Evolutionary conservation across 2,113 vertebrate genomes (phyloP).

Genomic region (Corynorhinus townsendii): DNA sequence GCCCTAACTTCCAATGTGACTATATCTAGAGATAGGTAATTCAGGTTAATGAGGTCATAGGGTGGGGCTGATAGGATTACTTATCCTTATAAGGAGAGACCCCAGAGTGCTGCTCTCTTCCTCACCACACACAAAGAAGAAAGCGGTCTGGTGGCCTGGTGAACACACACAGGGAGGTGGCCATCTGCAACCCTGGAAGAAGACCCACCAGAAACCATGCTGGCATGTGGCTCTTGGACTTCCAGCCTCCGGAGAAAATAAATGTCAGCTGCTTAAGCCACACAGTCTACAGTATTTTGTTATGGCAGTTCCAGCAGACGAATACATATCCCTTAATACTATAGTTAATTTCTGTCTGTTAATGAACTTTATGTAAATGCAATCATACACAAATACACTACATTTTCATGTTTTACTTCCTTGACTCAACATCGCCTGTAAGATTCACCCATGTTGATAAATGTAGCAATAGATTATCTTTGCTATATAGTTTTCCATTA

Average conservation of each 20-base stretch:
- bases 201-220: background rate
- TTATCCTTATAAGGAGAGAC: background rate
- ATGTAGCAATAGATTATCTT: background rate
- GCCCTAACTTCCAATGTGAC: background rate
- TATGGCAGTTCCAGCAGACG: background rate
- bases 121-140: background rate
- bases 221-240: background rate
- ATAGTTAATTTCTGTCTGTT: background rate
- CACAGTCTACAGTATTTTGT: background rate
- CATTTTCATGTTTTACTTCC: background rate
- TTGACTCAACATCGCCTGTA: background rate
- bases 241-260: background rate
- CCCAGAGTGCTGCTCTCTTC: background rate
- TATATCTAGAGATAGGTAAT: background rate
- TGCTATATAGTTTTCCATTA: background rate
- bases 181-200: background rate
- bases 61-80: background rate
- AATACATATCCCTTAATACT: background rate
- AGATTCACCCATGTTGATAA: background rate
- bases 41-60: background rate
- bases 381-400: background rate
- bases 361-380: background rate
- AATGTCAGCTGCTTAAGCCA: background rate
- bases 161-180: background rate
- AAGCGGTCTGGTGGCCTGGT: background rate